Conservation (phyloP, 2,113 vertebrate species). For the Ochotona curzoniae region DNA sequence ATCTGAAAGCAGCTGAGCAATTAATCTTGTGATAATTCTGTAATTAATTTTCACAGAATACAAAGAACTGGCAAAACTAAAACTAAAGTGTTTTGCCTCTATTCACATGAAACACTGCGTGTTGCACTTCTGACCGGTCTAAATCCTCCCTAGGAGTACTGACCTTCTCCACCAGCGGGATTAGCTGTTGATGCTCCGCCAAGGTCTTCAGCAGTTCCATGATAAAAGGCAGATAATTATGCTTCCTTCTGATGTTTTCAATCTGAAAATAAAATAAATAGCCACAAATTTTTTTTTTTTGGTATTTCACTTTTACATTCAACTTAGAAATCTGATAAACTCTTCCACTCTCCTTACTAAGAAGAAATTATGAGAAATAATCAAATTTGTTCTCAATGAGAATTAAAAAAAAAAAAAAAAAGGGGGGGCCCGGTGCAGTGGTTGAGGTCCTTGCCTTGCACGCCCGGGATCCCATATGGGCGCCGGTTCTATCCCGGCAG, state of each 20-base stretch:
- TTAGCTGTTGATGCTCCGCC: slow-evolving; percentile 98
- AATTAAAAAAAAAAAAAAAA: not conserved
- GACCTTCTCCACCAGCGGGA: slow-evolving; percentile 98
- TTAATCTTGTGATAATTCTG: not conserved
- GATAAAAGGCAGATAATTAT: slow-evolving; percentile 99
- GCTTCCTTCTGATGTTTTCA: slow-evolving; percentile 98
- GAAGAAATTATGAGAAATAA: slow-evolving; percentile 55
- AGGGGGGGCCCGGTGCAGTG: no score
- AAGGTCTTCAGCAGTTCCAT: slow-evolving; percentile 99
- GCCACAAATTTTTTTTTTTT: slow-evolving; percentile 23
- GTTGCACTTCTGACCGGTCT: not conserved
- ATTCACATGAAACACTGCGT: not conserved
- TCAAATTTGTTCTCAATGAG: not conserved
- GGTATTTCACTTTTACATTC: slow-evolving; percentile 23
- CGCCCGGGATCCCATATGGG: no score
- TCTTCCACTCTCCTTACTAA: not conserved
- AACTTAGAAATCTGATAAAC: slow-evolving; percentile 50
- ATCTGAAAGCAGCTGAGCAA: not conserved
- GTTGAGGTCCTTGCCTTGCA: no score
- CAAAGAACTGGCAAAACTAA: slow-evolving; percentile 8
- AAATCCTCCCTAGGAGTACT: slow-evolving; percentile 49
- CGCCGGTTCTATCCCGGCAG: no score
- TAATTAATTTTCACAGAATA: slow-evolving; percentile 3
- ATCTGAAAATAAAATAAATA: slow-evolving; percentile 87
- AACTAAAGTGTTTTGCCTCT: slow-evolving; percentile 22